Base-by-base conservation (phyloP, 2,113 vertebrate species). In the Cygnus atratus region DNA sequence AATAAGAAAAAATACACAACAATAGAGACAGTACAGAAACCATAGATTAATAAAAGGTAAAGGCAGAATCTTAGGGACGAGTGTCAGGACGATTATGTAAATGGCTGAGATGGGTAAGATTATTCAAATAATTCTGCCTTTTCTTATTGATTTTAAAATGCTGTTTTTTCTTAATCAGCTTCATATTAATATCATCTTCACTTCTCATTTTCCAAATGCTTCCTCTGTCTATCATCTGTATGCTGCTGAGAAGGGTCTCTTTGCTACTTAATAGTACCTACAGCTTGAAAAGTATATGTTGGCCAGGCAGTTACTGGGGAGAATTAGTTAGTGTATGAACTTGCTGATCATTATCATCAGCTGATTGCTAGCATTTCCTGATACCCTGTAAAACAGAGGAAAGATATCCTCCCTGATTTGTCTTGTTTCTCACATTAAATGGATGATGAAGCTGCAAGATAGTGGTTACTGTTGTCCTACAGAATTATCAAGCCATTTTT, bases 121-220 rank as follows among this genome's bases (percentile, higher is more conserved):
- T 58, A 59, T 79, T 75, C 43, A 67, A 5, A 50, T 48, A 58
- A 59, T 79, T 75, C 43, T 68, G 5, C 16, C n/a, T 72, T 82
- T 81, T 37, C 59, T 77, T 62, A 59, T 39, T 39, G n/a, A 63
- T 63, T 37, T 26, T 52, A 72, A 86, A 93, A 46, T 13, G 7
- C 1, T 11, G 2, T 0, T 59, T 91, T 88, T 66, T 50, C 29
- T 88, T 62, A 79, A 4, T 9, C 20, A 39, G 1, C 2, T 2
- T 15, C 13, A 11, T 62, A 21, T 13, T 72, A 24, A 31, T 25
- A 31, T 39, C 14, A 35, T 15, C 65, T 73, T 35, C 6, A 48
- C 41, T 87, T 65, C 33, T 74, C 3, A 13, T 74, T 84, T 84
- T 68, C 28, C 26, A 76, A 61, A 62, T 28, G 15, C 7, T 80